Evolutionary conservation across 2,888 invertebrate genomes (phyloP).

Genomic region (Hypena proboscidalis): DNA sequence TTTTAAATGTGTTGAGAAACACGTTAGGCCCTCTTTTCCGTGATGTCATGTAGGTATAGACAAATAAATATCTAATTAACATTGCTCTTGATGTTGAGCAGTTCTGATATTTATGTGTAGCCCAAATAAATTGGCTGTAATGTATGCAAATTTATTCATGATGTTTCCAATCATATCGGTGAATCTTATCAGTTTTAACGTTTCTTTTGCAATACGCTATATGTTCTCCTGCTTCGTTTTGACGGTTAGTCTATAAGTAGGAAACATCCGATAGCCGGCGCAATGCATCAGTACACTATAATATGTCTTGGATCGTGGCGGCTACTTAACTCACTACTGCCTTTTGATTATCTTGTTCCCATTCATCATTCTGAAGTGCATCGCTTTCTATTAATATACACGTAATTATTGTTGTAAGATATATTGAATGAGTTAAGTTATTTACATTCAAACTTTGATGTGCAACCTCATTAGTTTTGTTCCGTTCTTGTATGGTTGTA

Average conservation of each 20-base stretch:
- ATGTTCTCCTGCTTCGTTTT: slow-evolving; percentile 9
- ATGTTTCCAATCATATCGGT: slow-evolving; percentile 22
- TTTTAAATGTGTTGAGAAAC: slow-evolving; percentile 9
- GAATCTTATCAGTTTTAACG: slow-evolving; percentile 26
- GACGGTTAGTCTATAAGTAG: slow-evolving; percentile 10
- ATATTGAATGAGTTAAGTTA: slow-evolving; percentile 21
- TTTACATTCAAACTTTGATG: slow-evolving; percentile 28
- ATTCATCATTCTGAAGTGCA: slow-evolving; percentile 56
- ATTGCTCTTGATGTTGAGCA: slow-evolving; percentile 10
- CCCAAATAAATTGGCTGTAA: slow-evolving; percentile 9
- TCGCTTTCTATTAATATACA: slow-evolving; percentile 51
- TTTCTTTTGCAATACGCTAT: slow-evolving; percentile 12
- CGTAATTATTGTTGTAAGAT: slow-evolving; percentile 39
- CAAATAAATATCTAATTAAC: slow-evolving; percentile 5
- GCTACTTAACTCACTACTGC: slow-evolving; percentile 47
- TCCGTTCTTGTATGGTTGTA: slow-evolving; percentile 23
- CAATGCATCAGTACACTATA: slow-evolving; percentile 34
- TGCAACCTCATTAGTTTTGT: slow-evolving; percentile 27
- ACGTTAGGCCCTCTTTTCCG: slow-evolving; percentile 12
- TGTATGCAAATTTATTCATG: slow-evolving; percentile 29
- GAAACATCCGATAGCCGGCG: slow-evolving; percentile 15
- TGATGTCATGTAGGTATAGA: not conserved
- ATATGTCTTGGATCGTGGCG: slow-evolving; percentile 43
- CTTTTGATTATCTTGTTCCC: slow-evolving; percentile 51
- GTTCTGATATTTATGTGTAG: slow-evolving; percentile 15